Percentiles rank a stretch among this genome's conserved stretches.
Evolutionary conservation across 2,113 vertebrate genomes (phyloP).

Genomic region (Sinosuthora webbiana): DNA sequence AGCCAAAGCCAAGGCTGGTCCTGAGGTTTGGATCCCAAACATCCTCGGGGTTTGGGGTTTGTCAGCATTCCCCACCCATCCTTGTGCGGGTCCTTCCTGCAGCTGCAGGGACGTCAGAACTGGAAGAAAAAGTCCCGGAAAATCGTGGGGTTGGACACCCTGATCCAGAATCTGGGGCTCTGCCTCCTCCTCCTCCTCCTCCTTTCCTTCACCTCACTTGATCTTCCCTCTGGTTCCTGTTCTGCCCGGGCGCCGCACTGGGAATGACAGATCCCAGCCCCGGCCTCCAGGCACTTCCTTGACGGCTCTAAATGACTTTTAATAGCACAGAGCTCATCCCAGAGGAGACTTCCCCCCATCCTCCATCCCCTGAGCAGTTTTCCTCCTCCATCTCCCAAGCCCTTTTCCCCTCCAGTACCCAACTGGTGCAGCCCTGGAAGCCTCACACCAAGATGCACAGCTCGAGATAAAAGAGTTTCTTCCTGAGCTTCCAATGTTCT

Average conservation of each 20-base stretch:
- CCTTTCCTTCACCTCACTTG: not conserved
- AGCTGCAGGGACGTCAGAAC: not conserved
- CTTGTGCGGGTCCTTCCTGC: not conserved
- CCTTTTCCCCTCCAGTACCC: not conserved
- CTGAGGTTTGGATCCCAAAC: not conserved
- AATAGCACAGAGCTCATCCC: not conserved
- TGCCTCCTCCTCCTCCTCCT: not conserved
- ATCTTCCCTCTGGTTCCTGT: constrained; percentile 28
- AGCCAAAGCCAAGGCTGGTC: no score
- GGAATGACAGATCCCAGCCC: not conserved
- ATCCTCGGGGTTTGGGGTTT: not conserved
- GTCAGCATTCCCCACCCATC: not conserved
- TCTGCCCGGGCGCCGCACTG: not conserved
- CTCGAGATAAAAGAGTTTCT: not conserved
- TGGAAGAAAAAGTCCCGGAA: not conserved
- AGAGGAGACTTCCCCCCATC: not conserved
- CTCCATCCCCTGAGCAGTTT: not conserved
- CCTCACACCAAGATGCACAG: not conserved
- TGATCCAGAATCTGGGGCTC: not conserved
- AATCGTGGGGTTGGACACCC: rapidly evolving
- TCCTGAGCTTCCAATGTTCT: not conserved
- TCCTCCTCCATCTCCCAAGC: not conserved
- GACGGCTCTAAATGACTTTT: not conserved
- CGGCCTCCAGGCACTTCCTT: not conserved
- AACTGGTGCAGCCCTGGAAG: not conserved